Base-by-base conservation (phyloP, 2,888 invertebrate species). In the Mimas tiliae region DNA sequence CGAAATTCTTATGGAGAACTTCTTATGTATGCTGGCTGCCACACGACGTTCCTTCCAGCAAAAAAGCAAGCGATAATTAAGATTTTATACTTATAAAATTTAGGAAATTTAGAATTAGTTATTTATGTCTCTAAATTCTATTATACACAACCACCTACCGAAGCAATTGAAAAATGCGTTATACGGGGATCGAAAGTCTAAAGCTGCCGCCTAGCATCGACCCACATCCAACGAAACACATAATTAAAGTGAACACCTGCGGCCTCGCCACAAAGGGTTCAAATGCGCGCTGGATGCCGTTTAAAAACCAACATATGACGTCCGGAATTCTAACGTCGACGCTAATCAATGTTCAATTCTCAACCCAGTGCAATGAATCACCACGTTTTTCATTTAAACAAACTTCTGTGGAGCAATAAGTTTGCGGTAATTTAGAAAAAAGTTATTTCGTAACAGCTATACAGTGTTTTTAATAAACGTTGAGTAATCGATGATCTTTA, bases 161-260 rank as follows among this genome's bases (percentile, higher is more conserved):
- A n/a, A n/a, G n/a, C n/a, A n/a, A n/a, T n/a, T n/a, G n/a, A n/a
- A n/a, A n/a, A 27, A 27, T 27, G 4, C 27, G 27, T 27, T 27
- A 27, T 27, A 3, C 27, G 27, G 27, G 27, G 27, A 27, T 27
- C n/a, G 27, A 1, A 27, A 27, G 27, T n/a, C 27, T 1, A 27
- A 27, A 27, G 1, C 27, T 27, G 1, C 27, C 27, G 27, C 27
- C 1, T 27, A 27, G 27, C 27, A 27, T 27, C 77, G 79, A 71
- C 76, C 82, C 77, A 82, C 74, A 77, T 80, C 71, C 74, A 27
- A 27, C 27, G 27, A 27, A 67, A 81, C 81, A 79, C 86, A 83
- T 86, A 86, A 86, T 86, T 88, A 86, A 84, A 87, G 82, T 83
- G 82, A 83, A 82, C 85, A 86, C 83, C 81, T 80, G 72, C 72